phyloP scores from a whole-genome alignment of 2,113 vertebrate species.

The Myotis lucifugus region DNA sequence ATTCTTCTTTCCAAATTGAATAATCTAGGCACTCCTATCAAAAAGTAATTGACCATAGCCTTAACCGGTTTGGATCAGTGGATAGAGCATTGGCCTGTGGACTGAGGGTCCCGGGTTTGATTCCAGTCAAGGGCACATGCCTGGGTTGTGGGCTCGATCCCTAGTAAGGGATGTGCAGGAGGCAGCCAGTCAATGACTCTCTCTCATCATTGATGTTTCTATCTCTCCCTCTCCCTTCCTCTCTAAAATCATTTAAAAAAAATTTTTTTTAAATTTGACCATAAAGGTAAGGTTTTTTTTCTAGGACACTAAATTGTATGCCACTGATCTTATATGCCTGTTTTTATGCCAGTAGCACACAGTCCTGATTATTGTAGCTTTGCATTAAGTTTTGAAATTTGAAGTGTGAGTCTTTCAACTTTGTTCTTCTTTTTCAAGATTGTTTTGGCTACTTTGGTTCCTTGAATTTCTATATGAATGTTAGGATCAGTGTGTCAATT shows the following conservation, averaged over 20 bases:
- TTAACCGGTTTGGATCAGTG: no score
- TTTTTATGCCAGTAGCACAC: not conserved
- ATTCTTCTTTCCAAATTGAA: not conserved
- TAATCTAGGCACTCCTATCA: not conserved
- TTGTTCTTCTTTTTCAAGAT: slow-evolving; percentile 16
- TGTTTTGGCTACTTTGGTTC: not conserved
- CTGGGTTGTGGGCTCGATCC: no score
- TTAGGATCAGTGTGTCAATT: not conserved
- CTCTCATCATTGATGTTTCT: no score
- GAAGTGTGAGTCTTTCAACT: not conserved
- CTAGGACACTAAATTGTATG: not conserved
- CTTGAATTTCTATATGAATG: slow-evolving; percentile 25
- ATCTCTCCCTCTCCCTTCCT: no score
- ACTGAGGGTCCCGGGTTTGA: no score
- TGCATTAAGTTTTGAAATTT: slow-evolving; percentile 34
- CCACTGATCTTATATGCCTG: not conserved
- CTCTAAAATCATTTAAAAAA: no score
- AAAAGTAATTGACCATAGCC: not conserved
- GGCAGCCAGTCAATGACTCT: no score
- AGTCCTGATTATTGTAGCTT: slow-evolving; percentile 47
- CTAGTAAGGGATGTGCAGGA: no score
- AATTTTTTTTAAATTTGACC: not conserved
- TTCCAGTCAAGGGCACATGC: no score
- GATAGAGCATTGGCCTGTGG: no score
- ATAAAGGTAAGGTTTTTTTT: not conserved